A percentile compares a stretch with the other conserved stretches of the same genome.
These are phyloP conservation scores for Lithophane ornitopus DNA, from an alignment of 2,888 invertebrate species.

Conservation along the genomic window DNA sequence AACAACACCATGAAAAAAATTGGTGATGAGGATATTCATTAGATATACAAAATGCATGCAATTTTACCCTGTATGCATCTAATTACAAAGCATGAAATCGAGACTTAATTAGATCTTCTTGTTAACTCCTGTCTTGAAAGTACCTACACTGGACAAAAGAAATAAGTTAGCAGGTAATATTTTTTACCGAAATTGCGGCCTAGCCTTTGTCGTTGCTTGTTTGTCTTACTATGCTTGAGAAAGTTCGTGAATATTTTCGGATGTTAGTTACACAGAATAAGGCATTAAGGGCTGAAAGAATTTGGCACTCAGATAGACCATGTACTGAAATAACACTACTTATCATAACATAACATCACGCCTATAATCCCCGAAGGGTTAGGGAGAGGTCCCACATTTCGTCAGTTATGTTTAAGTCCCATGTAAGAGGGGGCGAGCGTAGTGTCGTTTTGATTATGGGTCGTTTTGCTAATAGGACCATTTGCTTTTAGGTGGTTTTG, in stretches of 20 bases:
- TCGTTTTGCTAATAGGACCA: too few relatives aligned
- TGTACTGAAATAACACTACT: neutral
- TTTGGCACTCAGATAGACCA: neutral
- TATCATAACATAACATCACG: neutral
- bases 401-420: neutral
- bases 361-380: neutral
- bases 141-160: conserved; percentile 1
- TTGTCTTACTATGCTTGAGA: neutral
- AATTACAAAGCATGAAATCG: conserved; percentile 2
- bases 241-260: neutral
- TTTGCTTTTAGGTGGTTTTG: too few relatives aligned
- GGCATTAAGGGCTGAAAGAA: neutral
- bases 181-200: neutral
- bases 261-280: neutral
- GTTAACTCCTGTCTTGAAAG: neutral
- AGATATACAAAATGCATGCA: neutral
- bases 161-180: neutral
- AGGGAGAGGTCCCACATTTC: neutral
- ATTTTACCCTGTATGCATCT: neutral
- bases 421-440: neutral
- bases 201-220: neutral
- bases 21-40: conserved; percentile 6
- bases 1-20: conserved; percentile 12
- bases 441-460: too few relatives aligned
- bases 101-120: neutral